Base-by-base conservation (phyloP, 2,888 invertebrate species). In the Autographa pulchrina region DNA sequence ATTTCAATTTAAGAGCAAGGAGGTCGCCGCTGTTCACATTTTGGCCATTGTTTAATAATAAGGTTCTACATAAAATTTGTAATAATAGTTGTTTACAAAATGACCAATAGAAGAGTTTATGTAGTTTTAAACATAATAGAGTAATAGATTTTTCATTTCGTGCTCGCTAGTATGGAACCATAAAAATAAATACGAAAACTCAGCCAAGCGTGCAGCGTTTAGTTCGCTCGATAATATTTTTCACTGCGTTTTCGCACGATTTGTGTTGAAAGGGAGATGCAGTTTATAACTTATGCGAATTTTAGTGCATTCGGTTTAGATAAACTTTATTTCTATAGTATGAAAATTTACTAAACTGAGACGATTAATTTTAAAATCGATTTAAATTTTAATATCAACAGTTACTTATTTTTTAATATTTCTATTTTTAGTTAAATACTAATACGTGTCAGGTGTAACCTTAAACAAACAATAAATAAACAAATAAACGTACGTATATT, bases 171-270 rank as follows among this genome's bases (percentile, higher is more conserved):
- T 56, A 56, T 25, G 54, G 25, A 20, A 56, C 54, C 54, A 56
- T 56, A 56, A 56, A 56, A 56, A 56, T 56, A 25, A 20, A 20
- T 20, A 56, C 54, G 54, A 56, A 56, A 56, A 25, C 54, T 56
- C n/a, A 41, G n/a, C n/a, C 32, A 65, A 38, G 18, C 43, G 31
- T 61, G 65, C 60, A 70, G 60, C 20, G 48, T 70, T 41, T 65
- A 41, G 25, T 58, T 65, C 25, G 58, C 25, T 58, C 56, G 65
- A 16, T 52, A 25, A 16, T 65, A 81, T 87, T 88, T 87, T 81
- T 76, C 76, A 86, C 86, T 85, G 87, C 70, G 54, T 56, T 86
- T 85, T 56, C 54, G 54, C 54, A 25, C 54, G 54, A 56, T 56
- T 56, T 56, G 20, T 56, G 20, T 56, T 56, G 54, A 56, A 87